Percentiles rank a stretch among this genome's conserved stretches.
Evolutionary conservation across 2,888 invertebrate genomes (phyloP).

Genomic region (Trichogramma evanescens): DNA sequence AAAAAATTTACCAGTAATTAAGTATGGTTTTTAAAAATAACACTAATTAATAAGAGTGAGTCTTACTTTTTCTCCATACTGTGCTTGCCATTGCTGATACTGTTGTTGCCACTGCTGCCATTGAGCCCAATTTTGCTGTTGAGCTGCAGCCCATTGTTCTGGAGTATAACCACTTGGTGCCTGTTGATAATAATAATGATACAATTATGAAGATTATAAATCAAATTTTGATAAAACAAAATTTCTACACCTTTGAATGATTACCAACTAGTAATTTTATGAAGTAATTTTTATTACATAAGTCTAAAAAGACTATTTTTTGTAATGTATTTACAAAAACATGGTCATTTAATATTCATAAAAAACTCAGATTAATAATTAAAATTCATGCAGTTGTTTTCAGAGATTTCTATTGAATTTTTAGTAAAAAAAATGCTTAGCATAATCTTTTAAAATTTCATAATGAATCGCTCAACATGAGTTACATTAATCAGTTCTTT

Average conservation of each 20-base stretch:
- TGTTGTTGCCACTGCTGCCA: constrained; percentile 74
- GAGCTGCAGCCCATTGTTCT: constrained; percentile 64
- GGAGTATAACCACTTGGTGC: constrained; percentile 51
- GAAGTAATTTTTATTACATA: not conserved
- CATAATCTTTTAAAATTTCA: too few species aligned
- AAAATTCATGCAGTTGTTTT: too few species aligned
- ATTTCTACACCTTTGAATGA: not conserved
- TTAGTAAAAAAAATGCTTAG: too few species aligned
- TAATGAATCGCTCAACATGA: too few species aligned
- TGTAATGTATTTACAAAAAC: too few species aligned
- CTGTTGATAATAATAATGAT: constrained; percentile 24
- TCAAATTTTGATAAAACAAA: not conserved
- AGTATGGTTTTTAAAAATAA: not conserved
- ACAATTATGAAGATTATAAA: not conserved
- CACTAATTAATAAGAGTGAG: not conserved
- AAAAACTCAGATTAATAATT: too few species aligned
- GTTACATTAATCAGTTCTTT: too few species aligned
- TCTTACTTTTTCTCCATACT: constrained; percentile 66
- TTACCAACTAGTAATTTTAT: not conserved
- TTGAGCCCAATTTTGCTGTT: constrained; percentile 67
- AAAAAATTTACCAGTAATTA: constrained; percentile 17
- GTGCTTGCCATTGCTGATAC: constrained; percentile 69
- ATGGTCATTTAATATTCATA: too few species aligned
- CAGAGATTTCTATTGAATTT: too few species aligned
- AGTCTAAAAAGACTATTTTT: not conserved